Conservation (phyloP, 2,797 vertebrate genomes). For the Sebastolobus alascanus region DNA sequence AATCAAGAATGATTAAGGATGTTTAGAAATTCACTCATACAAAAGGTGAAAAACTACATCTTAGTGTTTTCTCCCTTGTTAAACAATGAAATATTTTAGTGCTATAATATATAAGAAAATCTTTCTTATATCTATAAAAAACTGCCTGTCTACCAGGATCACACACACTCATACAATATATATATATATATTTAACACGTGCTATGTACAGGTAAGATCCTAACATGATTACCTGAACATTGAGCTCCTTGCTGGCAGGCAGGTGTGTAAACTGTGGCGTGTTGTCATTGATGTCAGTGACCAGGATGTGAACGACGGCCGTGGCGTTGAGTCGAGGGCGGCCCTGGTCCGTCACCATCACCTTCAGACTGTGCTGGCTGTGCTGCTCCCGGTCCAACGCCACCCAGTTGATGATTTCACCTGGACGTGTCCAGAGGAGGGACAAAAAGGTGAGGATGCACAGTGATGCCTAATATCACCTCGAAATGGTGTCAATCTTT, state of each 20-base stretch:
- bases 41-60: not conserved
- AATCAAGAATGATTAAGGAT: not conserved
- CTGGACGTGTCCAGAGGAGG: conserved; percentile 70
- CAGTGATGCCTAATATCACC: not conserved
- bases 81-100: not conserved
- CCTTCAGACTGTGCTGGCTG: conserved; percentile 86
- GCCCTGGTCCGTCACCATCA: conserved; percentile 91
- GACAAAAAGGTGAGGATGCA: not conserved
- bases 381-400: conserved; percentile 90
- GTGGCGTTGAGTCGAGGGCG: conserved; percentile 88
- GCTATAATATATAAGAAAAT: not conserved
- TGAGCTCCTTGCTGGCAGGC: conserved; percentile 79
- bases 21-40: not conserved
- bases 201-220: not conserved
- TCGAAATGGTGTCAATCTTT: not conserved
- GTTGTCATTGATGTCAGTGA: conserved; percentile 92
- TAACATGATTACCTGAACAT: conserved; percentile 79
- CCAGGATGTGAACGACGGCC: conserved; percentile 79
- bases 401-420: conserved; percentile 92
- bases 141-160: not conserved
- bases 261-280: conserved; percentile 88
- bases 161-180: not conserved
- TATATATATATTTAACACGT: too few relatives aligned
- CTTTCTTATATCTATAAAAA: not conserved
- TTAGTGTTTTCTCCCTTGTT: not conserved